Conservation (phyloP, 2,888 invertebrate genomes). For the Thera britannica region DNA sequence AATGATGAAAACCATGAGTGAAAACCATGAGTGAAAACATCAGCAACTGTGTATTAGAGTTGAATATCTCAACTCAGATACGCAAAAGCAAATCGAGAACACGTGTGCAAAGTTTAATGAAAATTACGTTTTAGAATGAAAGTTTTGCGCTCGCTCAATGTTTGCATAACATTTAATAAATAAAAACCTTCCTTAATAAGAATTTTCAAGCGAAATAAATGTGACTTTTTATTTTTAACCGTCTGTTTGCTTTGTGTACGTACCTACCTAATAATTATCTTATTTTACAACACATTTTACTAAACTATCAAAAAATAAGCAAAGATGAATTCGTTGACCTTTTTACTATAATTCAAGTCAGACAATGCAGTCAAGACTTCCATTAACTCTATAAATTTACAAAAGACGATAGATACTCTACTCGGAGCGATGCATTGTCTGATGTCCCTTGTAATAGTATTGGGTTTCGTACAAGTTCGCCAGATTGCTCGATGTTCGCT, state of each 20-base stretch:
- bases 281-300: too few species aligned
- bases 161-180: conserved; percentile 9
- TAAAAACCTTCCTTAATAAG: neutral
- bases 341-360: neutral
- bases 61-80: neutral
- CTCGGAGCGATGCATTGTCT: conserved; percentile 41
- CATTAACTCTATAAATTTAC: conserved; percentile 12
- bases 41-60: neutral
- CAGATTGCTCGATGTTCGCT: conserved; percentile 68
- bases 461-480: conserved; percentile 49
- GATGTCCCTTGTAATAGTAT: conserved; percentile 47
- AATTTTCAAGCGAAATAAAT: too few species aligned
- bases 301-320: too few species aligned
- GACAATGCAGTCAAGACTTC: conserved; percentile 6
- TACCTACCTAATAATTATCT: too few species aligned
- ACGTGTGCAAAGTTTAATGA: conserved; percentile 11
- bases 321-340: neutral
- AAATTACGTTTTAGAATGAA: conserved; percentile 17
- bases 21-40: neutral
- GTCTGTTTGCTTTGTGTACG: too few species aligned
- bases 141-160: conserved; percentile 12
- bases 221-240: too few species aligned
- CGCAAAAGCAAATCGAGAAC: conserved; percentile 8
- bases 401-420: conserved; percentile 12
- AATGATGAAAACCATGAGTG: too few species aligned